Evolutionary conservation across 2,113 vertebrate genomes (phyloP), one percentile per base, ranked within the genome.

Genomic region (Calidris pygmaea): DNA sequence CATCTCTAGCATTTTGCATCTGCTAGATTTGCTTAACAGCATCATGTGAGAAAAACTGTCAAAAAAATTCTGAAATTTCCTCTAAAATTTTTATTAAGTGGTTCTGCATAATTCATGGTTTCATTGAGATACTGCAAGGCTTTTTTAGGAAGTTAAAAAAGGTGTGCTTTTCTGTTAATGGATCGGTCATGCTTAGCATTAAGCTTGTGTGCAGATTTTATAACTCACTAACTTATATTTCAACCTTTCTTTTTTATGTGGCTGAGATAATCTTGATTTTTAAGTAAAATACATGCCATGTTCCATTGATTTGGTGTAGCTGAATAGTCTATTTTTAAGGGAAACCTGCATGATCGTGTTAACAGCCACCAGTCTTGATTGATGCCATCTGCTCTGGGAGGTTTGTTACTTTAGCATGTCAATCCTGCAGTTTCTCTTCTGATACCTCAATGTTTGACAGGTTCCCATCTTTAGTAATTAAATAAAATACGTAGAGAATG

Each of bases 311-410:
- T 43, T 81, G 52, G 20, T 81, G 56, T 6, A 73, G 70, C 34
- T 80, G 72, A 89, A 67, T 34, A 80, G n/a, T 39, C 55, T 76
- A 39, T 78, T 96, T 94, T 87, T 70, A 94, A 95, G 41, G 63
- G 50, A 41, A 89, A 85, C 34, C 37, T 74, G 35, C 32, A 73
- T 43, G 81, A 60, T 67, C 94, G 68, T 94, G 30, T 89, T 90
- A 96, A 72, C 71, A 92, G 62, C 71, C 87, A 85, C 79, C 80
- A 89, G 80, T 73, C 68, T 94, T 93, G 95, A 96, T 95, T 84
- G 85, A 93, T 67, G 86, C 58, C 90, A 96, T 94, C 83, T 93
- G 93, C 83, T 96, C 79, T 86, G 73, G 43, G 73, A 92, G 65
- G 63, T 85, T 87, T 96, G 77, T 87, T 89, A 68, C 78, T 96